A percentile compares a stretch with the other conserved stretches of the same genome.
These are phyloP conservation scores for Chaenocephalus aceratus DNA, from an alignment of 2,113 vertebrate genomes.

Conservation along the genomic window DNA sequence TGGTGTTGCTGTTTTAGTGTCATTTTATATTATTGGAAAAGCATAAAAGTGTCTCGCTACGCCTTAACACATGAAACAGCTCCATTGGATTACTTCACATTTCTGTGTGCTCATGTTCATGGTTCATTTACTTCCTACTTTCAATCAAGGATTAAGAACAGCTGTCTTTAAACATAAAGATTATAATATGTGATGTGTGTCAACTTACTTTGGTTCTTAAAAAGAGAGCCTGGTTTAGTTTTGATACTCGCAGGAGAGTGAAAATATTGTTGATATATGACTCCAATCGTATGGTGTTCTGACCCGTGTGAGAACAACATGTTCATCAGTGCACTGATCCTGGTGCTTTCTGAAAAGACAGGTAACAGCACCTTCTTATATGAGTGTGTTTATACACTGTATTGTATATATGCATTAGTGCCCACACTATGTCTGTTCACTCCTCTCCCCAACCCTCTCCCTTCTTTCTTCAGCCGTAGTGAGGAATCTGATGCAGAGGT, in stretches of 20 bases:
- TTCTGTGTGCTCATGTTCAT: conserved; percentile 62
- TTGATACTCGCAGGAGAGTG: conserved; percentile 38
- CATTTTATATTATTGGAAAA: conserved; percentile 78
- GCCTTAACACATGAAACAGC: conserved; percentile 61
- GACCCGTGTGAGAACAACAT: conserved; percentile 34
- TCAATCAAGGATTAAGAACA: conserved; percentile 80
- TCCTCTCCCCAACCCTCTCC: conserved; percentile 25
- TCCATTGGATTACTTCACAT: conserved; percentile 71
- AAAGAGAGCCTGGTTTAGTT: conserved; percentile 59
- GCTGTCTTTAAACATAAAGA: conserved; percentile 80
- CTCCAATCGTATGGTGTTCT: conserved; percentile 52
- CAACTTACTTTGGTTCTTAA: conserved; percentile 47
- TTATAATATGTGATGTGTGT: conserved; percentile 76
- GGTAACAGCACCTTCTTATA: conserved; percentile 24
- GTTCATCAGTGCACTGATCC: conserved; percentile 37
- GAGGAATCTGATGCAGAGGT: conserved; percentile 84
- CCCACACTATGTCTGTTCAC: conserved; percentile 13
- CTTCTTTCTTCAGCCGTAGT: conserved; percentile 67
- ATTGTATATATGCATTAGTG: background rate
- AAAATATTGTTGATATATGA: conserved; percentile 65
- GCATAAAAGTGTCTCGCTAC: conserved; percentile 66
- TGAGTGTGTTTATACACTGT: background rate
- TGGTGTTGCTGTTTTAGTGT: conserved; percentile 75
- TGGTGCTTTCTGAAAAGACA: conserved; percentile 25
- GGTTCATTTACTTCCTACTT: conserved; percentile 73